phyloP scores from a whole-genome alignment of 2,113 vertebrate species.

The Pheucticus melanocephalus region DNA sequence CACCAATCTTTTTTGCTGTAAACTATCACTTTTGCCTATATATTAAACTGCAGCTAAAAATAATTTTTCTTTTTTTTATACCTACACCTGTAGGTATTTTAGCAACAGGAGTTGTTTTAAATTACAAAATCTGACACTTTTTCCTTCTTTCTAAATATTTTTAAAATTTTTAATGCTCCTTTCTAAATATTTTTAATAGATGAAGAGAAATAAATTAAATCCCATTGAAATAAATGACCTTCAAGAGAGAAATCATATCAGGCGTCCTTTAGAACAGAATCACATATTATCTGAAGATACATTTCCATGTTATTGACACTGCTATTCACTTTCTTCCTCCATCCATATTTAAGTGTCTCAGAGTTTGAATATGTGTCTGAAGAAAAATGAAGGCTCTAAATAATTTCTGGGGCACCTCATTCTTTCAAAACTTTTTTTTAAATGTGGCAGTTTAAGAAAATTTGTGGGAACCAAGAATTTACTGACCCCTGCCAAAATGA shows the following conservation, averaged over 20 bases:
- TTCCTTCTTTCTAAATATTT: background rate
- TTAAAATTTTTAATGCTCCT: background rate
- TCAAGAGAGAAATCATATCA: background rate
- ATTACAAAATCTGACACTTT: background rate
- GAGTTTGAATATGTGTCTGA: background rate
- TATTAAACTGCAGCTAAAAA: background rate
- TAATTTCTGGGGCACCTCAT: background rate
- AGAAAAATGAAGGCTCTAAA: background rate
- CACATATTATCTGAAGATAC: background rate
- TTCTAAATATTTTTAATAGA: background rate
- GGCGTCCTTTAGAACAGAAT: background rate
- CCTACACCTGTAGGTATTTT: background rate
- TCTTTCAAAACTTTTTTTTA: background rate
- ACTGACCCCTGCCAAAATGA: slow-evolving; percentile 11
- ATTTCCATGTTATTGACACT: background rate
- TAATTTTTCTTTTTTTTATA: background rate
- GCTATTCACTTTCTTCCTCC: background rate
- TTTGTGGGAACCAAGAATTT: background rate
- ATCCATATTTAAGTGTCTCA: background rate
- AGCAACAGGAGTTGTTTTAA: background rate
- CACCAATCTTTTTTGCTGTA: background rate
- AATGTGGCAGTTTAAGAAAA: background rate
- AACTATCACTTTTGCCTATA: background rate
- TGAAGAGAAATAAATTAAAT: background rate
- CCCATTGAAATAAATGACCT: background rate